Conservation (phyloP, 2,113 vertebrate species). For the Empidonax alnorum region DNA sequence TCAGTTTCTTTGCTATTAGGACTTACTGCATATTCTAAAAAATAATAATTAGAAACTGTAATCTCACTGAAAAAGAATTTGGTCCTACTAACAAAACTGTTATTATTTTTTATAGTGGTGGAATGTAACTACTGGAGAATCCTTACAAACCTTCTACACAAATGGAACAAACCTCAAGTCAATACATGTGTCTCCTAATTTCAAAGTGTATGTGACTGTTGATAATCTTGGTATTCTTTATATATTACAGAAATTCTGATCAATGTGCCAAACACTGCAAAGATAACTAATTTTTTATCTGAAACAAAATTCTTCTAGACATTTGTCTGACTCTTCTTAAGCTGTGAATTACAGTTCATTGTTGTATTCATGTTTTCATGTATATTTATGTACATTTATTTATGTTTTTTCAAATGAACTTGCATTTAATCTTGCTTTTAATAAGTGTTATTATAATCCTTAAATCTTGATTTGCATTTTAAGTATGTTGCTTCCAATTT, state of each 20-base stretch:
- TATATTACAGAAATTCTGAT: slow-evolving; percentile 82
- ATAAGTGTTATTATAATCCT: slow-evolving; percentile 23
- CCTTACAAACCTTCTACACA: slow-evolving; percentile 93
- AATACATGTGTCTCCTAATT: slow-evolving; percentile 87
- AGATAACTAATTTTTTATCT: background rate
- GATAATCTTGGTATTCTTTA: slow-evolving; percentile 97
- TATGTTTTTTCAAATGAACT: slow-evolving; percentile 27
- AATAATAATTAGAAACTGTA: background rate
- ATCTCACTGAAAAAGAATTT: background rate
- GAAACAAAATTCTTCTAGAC: slow-evolving; percentile 2
- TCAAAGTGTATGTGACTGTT: slow-evolving; percentile 90
- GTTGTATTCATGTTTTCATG: slow-evolving; percentile 32
- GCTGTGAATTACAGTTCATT: slow-evolving; percentile 70
- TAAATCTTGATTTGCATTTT: slow-evolving; percentile 33
- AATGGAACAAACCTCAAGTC: slow-evolving; percentile 89
- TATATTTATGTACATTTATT: slow-evolving; percentile 30
- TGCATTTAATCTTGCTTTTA: slow-evolving; percentile 60
- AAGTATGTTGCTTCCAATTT: slow-evolving; percentile 27
- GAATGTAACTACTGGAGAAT: slow-evolving; percentile 85
- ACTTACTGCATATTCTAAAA: background rate
- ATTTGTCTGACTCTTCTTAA: slow-evolving; percentile 37
- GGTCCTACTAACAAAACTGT: background rate
- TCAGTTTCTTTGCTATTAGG: background rate
- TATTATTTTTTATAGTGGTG: slow-evolving; percentile 86
- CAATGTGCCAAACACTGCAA: background rate